phyloP scores from a whole-genome alignment of 2,113 vertebrate species.

The Enhydra lutris region DNA sequence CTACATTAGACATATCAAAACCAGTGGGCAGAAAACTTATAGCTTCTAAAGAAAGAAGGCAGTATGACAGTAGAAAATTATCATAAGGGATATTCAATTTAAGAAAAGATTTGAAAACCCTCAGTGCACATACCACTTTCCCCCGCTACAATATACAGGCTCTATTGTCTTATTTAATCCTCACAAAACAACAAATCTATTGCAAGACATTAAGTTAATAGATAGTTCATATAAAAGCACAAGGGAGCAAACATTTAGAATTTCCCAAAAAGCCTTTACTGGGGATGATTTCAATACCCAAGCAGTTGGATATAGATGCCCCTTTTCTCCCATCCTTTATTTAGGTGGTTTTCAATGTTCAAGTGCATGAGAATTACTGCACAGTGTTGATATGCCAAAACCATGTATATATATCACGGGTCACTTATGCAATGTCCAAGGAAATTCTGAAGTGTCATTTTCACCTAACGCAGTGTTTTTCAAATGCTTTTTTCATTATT shows the following conservation, averaged over 20 bases:
- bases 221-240: background rate
- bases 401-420: background rate
- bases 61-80: background rate
- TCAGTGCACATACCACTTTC: background rate
- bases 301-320: fast-evolving
- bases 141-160: background rate
- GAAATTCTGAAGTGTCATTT: background rate
- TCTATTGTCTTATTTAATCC: background rate
- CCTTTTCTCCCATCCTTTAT: background rate
- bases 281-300: background rate
- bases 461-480: background rate
- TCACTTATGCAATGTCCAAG: background rate
- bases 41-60: background rate
- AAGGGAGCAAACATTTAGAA: background rate
- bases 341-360: background rate
- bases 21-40: background rate
- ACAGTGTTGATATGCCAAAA: background rate
- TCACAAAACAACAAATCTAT: background rate
- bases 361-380: background rate
- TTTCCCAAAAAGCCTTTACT: background rate
- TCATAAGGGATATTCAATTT: background rate
- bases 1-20: background rate
- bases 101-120: background rate
- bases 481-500: background rate
- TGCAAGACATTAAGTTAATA: background rate